Percentiles rank a stretch among this genome's conserved stretches.
Evolutionary conservation across 2,113 vertebrate genomes (phyloP).

Genomic region (Protobothrops mucrosquamatus): DNA sequence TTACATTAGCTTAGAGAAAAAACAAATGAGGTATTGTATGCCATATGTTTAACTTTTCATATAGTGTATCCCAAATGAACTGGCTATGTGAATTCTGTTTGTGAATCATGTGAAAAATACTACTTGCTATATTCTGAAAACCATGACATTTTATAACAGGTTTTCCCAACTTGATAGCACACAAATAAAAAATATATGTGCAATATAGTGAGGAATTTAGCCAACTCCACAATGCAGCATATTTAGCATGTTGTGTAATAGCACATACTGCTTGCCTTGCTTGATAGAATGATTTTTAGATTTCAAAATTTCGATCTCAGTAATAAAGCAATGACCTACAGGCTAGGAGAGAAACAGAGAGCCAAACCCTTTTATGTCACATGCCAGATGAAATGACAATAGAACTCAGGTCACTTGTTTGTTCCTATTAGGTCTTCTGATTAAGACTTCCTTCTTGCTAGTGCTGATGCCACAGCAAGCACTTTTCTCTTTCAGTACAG

Average conservation of each 20-base stretch:
- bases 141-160: neutral
- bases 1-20: neutral
- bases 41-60: neutral
- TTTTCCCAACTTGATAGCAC: neutral
- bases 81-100: neutral
- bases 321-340: constrained; percentile 59
- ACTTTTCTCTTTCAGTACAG: constrained; percentile 56
- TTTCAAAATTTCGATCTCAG: constrained; percentile 47
- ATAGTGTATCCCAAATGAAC: neutral
- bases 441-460: constrained; percentile 55
- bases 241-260: neutral
- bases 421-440: constrained; percentile 44
- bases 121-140: neutral
- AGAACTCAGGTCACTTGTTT: constrained; percentile 44
- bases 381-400: constrained; percentile 59
- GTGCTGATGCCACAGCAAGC: constrained; percentile 64
- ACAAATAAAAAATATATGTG: neutral
- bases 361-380: constrained; percentile 54
- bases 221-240: neutral
- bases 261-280: neutral
- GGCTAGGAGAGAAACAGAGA: constrained; percentile 46
- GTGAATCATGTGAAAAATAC: neutral
- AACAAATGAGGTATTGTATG: neutral
- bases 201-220: neutral
- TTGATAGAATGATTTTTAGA: constrained; percentile 24